Conservation (phyloP, 1,140 invertebrate species). For the Maconellicoccus hirsutus region DNA sequence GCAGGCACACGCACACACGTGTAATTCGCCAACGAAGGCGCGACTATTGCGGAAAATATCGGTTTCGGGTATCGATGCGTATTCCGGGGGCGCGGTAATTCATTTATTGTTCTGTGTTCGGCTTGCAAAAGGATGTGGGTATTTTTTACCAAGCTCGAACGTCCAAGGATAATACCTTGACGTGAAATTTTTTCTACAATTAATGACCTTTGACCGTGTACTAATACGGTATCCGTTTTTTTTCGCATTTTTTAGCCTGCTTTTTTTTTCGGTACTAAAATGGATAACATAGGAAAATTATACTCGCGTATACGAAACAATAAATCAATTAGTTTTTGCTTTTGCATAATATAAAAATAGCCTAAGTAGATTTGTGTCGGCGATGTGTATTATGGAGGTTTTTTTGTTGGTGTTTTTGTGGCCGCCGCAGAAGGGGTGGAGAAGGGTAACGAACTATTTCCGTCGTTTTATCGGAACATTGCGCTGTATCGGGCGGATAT, state of each 20-base stretch:
- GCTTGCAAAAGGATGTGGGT: too few species aligned
- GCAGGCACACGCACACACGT: too few species aligned
- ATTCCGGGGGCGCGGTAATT: background rate
- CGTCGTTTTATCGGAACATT: background rate
- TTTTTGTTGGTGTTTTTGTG: background rate
- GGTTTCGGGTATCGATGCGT: background rate
- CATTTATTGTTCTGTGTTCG: background rate
- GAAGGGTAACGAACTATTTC: background rate
- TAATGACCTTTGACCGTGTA: background rate
- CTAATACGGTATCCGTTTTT: background rate
- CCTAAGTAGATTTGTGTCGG: background rate
- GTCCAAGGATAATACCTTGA: too few species aligned
- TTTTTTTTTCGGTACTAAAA: too few species aligned
- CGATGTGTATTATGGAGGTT: background rate
- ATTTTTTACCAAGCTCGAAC: too few species aligned
- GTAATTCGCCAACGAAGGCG: too few species aligned
- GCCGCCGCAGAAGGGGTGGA: too few species aligned
- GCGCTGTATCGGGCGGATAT: background rate
- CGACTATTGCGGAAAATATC: background rate
- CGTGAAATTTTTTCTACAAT: background rate
- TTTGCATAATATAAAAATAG: constrained; percentile 3
- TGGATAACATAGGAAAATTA: background rate
- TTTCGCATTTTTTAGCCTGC: too few species aligned
- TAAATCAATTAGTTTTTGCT: background rate
- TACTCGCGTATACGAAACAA: background rate